These are phyloP conservation scores for Parus major DNA, from an alignment of 2,113 vertebrate species.

Conservation along the genomic window DNA sequence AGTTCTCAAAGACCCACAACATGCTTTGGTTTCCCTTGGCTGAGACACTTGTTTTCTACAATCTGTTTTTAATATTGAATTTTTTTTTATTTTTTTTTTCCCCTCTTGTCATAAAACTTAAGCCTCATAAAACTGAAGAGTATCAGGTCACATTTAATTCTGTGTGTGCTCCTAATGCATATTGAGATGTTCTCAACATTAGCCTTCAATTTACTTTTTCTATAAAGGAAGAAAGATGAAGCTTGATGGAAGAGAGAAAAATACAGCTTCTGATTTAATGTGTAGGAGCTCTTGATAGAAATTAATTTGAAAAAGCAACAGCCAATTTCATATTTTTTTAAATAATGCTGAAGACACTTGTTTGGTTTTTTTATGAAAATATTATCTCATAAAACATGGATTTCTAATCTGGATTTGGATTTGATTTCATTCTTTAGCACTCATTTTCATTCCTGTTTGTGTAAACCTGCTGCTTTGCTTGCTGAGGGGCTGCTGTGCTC, in stretches of 20 bases:
- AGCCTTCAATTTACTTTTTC: neutral
- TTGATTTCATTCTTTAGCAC: neutral
- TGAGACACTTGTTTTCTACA: neutral
- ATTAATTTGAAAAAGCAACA: neutral
- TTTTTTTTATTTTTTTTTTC: neutral
- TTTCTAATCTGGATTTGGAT: neutral
- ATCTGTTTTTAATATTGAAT: neutral
- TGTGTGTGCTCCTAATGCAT: neutral
- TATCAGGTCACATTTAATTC: neutral
- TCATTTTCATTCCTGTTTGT: neutral
- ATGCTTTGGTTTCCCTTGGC: neutral
- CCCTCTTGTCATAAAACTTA: neutral
- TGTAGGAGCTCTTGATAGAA: slow-evolving; percentile 33
- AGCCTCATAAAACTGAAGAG: neutral
- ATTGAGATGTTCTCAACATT: neutral
- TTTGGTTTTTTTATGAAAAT: neutral
- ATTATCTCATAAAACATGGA: neutral
- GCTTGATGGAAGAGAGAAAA: neutral
- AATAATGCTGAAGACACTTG: neutral
- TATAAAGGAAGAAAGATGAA: neutral
- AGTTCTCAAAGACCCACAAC: neutral
- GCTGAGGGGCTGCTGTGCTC: neutral
- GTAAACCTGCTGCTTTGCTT: neutral
- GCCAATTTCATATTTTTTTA: slow-evolving; percentile 54
- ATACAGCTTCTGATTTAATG: neutral